Conservation (phyloP, 2,797 vertebrate genomes). For the Mycteria americana region DNA sequence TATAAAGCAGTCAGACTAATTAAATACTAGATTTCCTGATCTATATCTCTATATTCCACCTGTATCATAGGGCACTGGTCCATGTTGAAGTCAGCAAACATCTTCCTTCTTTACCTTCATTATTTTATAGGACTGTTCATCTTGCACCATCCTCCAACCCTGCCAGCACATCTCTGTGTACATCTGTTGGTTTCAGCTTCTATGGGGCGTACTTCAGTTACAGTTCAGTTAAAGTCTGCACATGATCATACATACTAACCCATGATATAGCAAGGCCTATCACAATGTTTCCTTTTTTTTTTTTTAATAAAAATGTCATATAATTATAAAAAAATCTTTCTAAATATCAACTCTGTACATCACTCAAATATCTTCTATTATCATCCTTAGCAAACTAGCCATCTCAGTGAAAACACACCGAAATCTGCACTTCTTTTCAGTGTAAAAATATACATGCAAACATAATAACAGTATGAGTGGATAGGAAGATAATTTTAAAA, state of each 20-base stretch:
- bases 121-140: background rate
- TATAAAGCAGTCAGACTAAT: background rate
- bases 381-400: background rate
- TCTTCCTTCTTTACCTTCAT: background rate
- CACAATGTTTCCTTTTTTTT: background rate
- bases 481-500: background rate
- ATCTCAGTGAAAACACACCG: background rate
- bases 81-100: background rate
- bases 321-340: background rate
- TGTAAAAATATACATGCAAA: background rate
- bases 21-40: background rate
- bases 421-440: background rate
- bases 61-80: too few species aligned
- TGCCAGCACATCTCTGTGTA: background rate
- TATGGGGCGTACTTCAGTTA: background rate
- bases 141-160: background rate
- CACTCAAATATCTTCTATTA: background rate
- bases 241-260: background rate
- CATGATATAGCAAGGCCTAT: background rate
- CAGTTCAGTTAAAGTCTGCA: background rate
- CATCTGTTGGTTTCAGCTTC: background rate
- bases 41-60: background rate
- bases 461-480: background rate
- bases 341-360: background rate
- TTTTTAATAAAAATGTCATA: background rate